Percentiles rank a stretch among this genome's conserved stretches.
Evolutionary conservation across 2,113 vertebrate genomes (phyloP).

Genomic region (Eulacestoma nigropectus): DNA sequence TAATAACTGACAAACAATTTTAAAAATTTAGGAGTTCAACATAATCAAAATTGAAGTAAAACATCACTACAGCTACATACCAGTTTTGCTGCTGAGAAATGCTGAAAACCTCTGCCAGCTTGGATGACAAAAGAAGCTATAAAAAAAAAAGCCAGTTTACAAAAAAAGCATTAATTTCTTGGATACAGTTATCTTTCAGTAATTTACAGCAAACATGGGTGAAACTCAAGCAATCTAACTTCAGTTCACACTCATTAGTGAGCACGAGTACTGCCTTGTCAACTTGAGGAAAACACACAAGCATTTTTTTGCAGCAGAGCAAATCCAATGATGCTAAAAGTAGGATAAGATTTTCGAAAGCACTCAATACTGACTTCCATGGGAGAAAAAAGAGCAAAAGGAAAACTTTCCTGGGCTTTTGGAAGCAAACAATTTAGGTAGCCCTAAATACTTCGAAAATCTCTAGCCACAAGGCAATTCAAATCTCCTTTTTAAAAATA

Average conservation of each 20-base stretch:
- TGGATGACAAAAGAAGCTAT: constrained; percentile 77
- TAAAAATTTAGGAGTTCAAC: not conserved
- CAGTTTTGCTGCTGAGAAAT: constrained; percentile 73
- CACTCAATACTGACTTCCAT: not conserved
- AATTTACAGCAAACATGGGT: not conserved
- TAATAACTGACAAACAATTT: not conserved
- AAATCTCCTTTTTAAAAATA: not conserved
- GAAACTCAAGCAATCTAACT: not conserved
- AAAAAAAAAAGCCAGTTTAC: not conserved
- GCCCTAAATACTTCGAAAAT: not conserved
- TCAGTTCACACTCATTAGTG: not conserved
- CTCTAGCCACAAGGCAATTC: not conserved
- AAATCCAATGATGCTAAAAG: not conserved
- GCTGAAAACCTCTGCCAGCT: constrained; percentile 72
- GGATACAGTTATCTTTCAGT: not conserved
- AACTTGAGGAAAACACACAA: not conserved
- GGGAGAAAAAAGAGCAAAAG: not conserved
- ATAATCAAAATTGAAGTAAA: not conserved
- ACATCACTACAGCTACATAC: constrained; percentile 68
- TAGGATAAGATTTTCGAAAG: not conserved
- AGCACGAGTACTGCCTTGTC: not conserved
- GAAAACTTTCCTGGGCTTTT: not conserved
- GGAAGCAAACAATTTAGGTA: not conserved
- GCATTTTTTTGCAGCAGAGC: not conserved
- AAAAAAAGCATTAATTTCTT: not conserved